Evolutionary conservation across 2,888 invertebrate genomes (phyloP).

Genomic region (Callinectes sapidus): DNA sequence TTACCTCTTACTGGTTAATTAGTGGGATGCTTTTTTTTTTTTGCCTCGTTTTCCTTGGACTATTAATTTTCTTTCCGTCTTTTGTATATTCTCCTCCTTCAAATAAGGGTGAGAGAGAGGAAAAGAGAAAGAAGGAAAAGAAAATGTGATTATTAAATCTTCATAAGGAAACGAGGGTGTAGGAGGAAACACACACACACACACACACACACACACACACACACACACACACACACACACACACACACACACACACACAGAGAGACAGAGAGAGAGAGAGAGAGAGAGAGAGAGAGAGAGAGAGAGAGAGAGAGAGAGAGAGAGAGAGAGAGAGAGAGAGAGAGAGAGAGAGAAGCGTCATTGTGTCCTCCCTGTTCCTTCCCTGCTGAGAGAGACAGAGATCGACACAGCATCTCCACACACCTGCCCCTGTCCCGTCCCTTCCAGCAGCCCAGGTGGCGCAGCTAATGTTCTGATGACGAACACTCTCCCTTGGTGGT

Average conservation of each 20-base stretch:
- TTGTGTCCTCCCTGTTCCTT: neutral
- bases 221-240: too few relatives aligned
- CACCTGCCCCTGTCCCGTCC: neutral
- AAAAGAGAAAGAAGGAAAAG: neutral
- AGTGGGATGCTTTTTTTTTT: too few relatives aligned
- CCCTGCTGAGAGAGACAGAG: neutral
- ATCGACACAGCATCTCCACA: neutral
- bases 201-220: too few relatives aligned
- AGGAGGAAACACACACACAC: neutral
- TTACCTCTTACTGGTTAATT: too few relatives aligned
- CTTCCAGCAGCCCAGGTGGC: neutral
- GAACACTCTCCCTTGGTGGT: neutral
- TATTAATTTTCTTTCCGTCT: too few relatives aligned
- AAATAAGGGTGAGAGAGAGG: neutral
- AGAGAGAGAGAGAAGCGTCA: neutral
- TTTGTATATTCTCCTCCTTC: too few relatives aligned
- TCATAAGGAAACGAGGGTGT: too few relatives aligned
- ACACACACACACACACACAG: too few relatives aligned
- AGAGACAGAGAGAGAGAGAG: too few relatives aligned
- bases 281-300: neutral
- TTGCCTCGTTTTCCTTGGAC: too few relatives aligned
- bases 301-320: neutral
- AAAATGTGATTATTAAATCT: too few relatives aligned
- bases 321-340: constrained; percentile 10
- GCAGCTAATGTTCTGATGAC: neutral